These are phyloP conservation scores for Hippocampus barbouri DNA, from an alignment of 2,113 vertebrate genomes.

Conservation along the genomic window DNA sequence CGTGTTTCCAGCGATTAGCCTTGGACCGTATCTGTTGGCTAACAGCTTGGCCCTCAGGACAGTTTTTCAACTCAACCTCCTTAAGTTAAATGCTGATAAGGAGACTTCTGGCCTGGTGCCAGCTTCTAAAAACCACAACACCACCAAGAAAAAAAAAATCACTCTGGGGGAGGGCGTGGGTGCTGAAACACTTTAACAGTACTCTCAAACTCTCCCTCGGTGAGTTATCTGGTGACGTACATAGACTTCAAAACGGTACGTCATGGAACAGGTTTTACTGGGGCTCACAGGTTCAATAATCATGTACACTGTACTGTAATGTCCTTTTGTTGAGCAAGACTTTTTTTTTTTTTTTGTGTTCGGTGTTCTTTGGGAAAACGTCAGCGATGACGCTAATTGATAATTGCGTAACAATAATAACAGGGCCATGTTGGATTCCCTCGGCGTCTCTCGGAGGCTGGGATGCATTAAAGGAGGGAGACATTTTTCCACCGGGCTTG, in stretches of 20 bases:
- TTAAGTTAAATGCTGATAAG: slow-evolving; percentile 65
- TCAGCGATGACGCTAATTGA: slow-evolving; percentile 40
- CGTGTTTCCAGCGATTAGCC: slow-evolving; percentile 24
- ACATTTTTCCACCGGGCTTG: slow-evolving; percentile 64
- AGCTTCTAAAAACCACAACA: slow-evolving; percentile 45
- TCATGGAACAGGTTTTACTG: not conserved
- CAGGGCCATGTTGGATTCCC: slow-evolving; percentile 54
- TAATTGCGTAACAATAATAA: slow-evolving; percentile 58
- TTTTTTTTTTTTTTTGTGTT: not conserved
- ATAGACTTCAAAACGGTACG: not conserved
- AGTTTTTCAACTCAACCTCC: slow-evolving; percentile 39
- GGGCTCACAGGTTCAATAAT: not conserved
- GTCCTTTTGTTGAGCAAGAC: not conserved
- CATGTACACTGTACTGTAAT: not conserved
- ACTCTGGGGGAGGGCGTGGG: slow-evolving; percentile 13
- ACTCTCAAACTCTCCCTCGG: slow-evolving; percentile 38
- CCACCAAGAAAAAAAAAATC: slow-evolving; percentile 35
- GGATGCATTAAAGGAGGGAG: slow-evolving; percentile 59
- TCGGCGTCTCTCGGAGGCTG: slow-evolving; percentile 60
- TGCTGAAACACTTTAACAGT: slow-evolving; percentile 29
- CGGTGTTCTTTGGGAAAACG: slow-evolving; percentile 7
- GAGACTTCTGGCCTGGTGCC: slow-evolving; percentile 43
- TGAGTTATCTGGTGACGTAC: slow-evolving; percentile 37
- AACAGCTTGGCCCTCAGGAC: slow-evolving; percentile 52
- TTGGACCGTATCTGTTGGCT: slow-evolving; percentile 24